Evolutionary conservation across 2,113 vertebrate species (phyloP).

Genomic region (Pelecanoides urinatrix): DNA sequence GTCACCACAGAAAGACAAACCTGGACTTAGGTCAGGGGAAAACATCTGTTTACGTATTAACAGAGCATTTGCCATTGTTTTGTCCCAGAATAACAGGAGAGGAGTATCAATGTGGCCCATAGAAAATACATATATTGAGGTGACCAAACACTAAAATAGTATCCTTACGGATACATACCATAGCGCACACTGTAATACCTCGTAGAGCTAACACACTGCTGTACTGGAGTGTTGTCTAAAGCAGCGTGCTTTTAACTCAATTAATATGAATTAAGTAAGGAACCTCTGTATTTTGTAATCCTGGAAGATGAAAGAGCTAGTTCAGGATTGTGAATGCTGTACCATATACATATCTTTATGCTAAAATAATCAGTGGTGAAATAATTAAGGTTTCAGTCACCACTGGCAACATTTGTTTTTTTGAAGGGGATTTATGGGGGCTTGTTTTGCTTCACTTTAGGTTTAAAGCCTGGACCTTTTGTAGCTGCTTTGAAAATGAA

Average conservation of each 20-base stretch:
- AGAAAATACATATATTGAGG: background rate
- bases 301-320: background rate
- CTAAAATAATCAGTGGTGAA: background rate
- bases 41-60: background rate
- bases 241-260: background rate
- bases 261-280: background rate
- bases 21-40: background rate
- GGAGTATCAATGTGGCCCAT: fast-evolving
- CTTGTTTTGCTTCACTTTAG: background rate
- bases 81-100: background rate
- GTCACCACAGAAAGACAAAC: background rate
- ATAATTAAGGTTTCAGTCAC: background rate
- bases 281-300: background rate
- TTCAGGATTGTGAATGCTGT: background rate
- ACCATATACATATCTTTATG: background rate
- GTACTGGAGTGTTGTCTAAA: fast-evolving
- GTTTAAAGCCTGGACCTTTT: background rate
- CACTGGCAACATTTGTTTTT: constrained; percentile 13
- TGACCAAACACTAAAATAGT: background rate
- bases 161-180: background rate
- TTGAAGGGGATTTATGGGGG: background rate
- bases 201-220: fast-evolving
- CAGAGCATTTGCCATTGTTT: background rate
- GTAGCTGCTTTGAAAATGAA: background rate
- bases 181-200: background rate